Conservation (phyloP, 1,140 invertebrate genomes). For the Homarus americanus region DNA sequence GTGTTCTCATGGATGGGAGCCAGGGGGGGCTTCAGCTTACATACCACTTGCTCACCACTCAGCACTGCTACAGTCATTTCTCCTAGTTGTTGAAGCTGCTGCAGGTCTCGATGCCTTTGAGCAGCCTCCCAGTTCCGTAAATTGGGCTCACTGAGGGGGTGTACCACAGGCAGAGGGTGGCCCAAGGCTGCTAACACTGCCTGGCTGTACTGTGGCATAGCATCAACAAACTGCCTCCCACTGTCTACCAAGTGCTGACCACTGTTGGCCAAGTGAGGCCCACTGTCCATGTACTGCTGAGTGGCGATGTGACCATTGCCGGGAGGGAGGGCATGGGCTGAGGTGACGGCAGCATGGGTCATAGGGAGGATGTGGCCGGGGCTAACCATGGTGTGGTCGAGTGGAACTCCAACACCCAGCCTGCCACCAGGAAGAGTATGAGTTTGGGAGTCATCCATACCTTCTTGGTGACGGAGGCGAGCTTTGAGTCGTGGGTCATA, state of each 20-base stretch:
- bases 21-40: slow-evolving; percentile 84
- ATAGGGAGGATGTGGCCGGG: slow-evolving; percentile 68
- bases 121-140: slow-evolving; percentile 71
- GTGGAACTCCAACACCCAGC: slow-evolving; percentile 14
- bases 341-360: slow-evolving; percentile 57
- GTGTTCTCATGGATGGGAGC: slow-evolving; percentile 72
- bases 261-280: slow-evolving; percentile 30
- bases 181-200: slow-evolving; percentile 62
- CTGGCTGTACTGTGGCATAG: slow-evolving; percentile 57
- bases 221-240: slow-evolving; percentile 35
- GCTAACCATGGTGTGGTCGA: slow-evolving; percentile 64
- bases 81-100: slow-evolving; percentile 70
- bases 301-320: slow-evolving; percentile 58
- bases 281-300: slow-evolving; percentile 61
- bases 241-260: slow-evolving; percentile 45
- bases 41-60: slow-evolving; percentile 89
- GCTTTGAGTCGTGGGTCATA: slow-evolving; percentile 55
- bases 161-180: slow-evolving; percentile 65
- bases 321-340: slow-evolving; percentile 54
- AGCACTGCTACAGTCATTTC: slow-evolving; percentile 85
- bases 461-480: slow-evolving; percentile 63
- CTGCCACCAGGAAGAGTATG: slow-evolving; percentile 55
- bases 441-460: slow-evolving; percentile 29
- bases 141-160: slow-evolving; percentile 74
- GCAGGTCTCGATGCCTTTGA: slow-evolving; percentile 68